Conservation (phyloP, 2,113 vertebrate genomes). For the Cephalopterus ornatus region DNA sequence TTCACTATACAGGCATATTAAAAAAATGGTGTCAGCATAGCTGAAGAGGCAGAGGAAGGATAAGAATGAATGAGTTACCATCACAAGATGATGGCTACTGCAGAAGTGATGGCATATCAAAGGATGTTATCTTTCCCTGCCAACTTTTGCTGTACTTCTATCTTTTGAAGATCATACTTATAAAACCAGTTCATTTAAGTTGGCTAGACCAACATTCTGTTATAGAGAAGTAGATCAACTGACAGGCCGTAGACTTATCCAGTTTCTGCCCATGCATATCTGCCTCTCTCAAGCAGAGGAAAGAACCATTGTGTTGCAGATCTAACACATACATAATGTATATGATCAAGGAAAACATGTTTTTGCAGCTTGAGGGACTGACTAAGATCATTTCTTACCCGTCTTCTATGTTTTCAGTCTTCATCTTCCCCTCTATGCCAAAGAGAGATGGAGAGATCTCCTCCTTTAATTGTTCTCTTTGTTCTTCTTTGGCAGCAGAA, state of each 20-base stretch:
- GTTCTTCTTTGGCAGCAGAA: constrained; percentile 47
- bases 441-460: constrained; percentile 1
- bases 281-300: neutral
- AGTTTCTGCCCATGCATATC: neutral
- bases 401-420: constrained; percentile 22
- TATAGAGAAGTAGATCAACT: neutral
- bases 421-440: neutral
- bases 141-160: neutral
- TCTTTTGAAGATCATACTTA: neutral
- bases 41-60: neutral
- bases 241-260: neutral
- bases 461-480: neutral
- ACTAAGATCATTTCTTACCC: constrained; percentile 27
- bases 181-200: neutral
- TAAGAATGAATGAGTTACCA: neutral
- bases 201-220: neutral
- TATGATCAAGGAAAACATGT: neutral
- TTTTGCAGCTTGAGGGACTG: neutral
- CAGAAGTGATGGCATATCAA: neutral
- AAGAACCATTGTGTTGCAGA: neutral
- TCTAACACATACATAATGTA: neutral
- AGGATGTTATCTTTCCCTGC: neutral
- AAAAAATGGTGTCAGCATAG: neutral
- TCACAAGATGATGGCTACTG: neutral
- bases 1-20: neutral